Percentiles rank a stretch among this genome's conserved stretches.
Evolutionary conservation across 2,797 vertebrate genomes (phyloP).

Genomic region (Rhynchotus rufescens): DNA sequence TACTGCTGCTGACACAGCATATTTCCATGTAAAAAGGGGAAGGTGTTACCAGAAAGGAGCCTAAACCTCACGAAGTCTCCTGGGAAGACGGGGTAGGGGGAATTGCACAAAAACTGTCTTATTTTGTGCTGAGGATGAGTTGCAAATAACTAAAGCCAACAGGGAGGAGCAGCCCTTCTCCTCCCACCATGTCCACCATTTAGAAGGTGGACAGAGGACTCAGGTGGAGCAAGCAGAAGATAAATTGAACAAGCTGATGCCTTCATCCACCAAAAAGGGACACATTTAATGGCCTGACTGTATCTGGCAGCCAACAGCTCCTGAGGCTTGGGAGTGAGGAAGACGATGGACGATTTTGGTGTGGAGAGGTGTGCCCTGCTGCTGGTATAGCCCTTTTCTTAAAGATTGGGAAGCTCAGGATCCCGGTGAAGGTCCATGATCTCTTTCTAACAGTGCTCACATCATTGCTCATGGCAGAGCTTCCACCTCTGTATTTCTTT

Average conservation of each 20-base stretch:
- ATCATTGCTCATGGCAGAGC: not conserved
- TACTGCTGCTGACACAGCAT: constrained; percentile 52
- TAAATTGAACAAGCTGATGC: not conserved
- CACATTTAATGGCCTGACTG: not conserved
- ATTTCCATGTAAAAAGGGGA: constrained; percentile 56
- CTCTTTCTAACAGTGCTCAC: not conserved
- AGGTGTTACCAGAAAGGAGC: constrained; percentile 53
- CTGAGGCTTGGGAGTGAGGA: not conserved
- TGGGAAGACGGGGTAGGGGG: not conserved
- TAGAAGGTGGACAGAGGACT: not conserved
- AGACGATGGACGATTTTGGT: not conserved
- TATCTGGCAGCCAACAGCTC: not conserved
- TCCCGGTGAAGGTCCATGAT: not conserved
- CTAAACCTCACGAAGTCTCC: constrained; percentile 11
- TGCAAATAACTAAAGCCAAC: not conserved
- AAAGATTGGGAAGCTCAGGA: not conserved
- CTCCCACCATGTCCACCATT: not conserved
- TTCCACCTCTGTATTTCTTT: not conserved
- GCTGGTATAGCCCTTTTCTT: not conserved
- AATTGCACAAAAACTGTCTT: not conserved
- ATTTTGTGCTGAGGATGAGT: not conserved
- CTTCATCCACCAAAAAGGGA: not conserved
- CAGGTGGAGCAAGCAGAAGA: not conserved
- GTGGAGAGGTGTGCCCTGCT: not conserved
- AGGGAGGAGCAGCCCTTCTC: not conserved